These are phyloP conservation scores for Dugesia japonica DNA, from an alignment of 2,888 invertebrate genomes.

Conservation along the genomic window DNA sequence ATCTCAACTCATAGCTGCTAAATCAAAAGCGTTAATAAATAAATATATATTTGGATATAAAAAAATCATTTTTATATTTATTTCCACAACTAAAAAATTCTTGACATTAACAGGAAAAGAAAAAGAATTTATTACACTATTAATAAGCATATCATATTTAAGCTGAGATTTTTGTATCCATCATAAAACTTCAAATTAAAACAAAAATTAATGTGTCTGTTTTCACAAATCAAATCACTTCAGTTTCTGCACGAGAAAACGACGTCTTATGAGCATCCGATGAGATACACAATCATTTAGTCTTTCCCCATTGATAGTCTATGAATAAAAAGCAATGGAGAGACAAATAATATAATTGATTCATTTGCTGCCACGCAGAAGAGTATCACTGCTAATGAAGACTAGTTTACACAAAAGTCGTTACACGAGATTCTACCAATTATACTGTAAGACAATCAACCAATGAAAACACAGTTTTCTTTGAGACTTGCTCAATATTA, in stretches of 20 bases:
- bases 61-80: neutral
- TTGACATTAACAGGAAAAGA: conserved; percentile 11
- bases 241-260: conserved; percentile 11
- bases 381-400: conserved; percentile 20
- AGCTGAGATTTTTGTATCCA: conserved; percentile 8
- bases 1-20: neutral
- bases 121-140: neutral
- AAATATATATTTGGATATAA: neutral
- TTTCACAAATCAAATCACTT: conserved; percentile 20
- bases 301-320: conserved; percentile 10
- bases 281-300: conserved; percentile 1
- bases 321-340: conserved; percentile 20
- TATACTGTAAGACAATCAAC: neutral
- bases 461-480: neutral
- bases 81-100: neutral
- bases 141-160: conserved; percentile 23
- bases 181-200: conserved; percentile 21
- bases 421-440: conserved; percentile 20
- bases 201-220: conserved; percentile 20
- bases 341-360: conserved; percentile 20
- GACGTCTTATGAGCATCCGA: conserved; percentile 12
- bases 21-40: neutral
- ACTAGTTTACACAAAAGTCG: conserved; percentile 14
- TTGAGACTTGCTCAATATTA: conserved; percentile 10
- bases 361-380: conserved; percentile 20